These are phyloP conservation scores for Oppia nitens DNA, from an alignment of 1,140 invertebrate genomes.

Conservation along the genomic window DNA sequence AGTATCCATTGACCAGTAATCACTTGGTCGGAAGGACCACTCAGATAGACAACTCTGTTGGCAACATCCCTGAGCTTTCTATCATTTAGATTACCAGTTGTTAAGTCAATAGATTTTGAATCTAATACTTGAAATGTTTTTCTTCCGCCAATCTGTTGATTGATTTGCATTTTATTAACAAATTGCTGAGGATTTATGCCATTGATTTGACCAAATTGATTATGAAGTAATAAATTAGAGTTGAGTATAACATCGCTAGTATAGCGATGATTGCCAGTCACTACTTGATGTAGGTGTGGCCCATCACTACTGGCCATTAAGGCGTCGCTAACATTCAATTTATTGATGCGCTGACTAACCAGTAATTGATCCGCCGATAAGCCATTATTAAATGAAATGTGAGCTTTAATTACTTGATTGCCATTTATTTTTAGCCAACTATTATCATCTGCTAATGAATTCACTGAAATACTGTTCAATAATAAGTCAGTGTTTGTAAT, in stretches of 20 bases:
- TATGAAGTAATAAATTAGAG: background rate
- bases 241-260: background rate
- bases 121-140: background rate
- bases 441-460: background rate
- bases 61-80: background rate
- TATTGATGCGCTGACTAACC: background rate
- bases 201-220: background rate
- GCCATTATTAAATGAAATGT: background rate
- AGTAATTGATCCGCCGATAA: background rate
- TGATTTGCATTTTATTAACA: background rate
- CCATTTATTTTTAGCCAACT: background rate
- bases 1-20: background rate
- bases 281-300: background rate
- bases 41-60: background rate
- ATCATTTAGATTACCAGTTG: background rate
- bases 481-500: background rate
- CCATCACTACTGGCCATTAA: background rate
- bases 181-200: background rate
- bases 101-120: background rate
- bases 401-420: background rate
- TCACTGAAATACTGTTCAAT: background rate
- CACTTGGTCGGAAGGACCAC: background rate
- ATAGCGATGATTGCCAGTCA: background rate
- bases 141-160: background rate
- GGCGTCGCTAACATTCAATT: background rate